Evolutionary conservation across 2,113 vertebrate species (phyloP), one percentile per base, ranked within the genome.

Genomic region (Triplophysa tibetana): DNA sequence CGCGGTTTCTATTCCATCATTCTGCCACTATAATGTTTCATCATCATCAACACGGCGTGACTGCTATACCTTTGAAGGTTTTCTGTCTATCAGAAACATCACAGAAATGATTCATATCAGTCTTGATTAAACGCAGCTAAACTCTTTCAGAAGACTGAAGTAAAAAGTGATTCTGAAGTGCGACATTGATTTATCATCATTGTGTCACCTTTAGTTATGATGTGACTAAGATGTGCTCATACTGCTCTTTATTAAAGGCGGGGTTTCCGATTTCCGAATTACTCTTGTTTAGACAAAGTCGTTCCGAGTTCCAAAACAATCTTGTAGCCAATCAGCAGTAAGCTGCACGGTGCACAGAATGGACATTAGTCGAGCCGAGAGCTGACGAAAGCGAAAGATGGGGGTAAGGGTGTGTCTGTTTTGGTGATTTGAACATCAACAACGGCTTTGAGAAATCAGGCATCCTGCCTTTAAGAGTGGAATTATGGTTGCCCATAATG

Each of bases 81-180:
- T 24, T 24, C 24, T 24, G 24, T 24, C 24, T 24, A 75, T 4
- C 14, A 1, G 6, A n/a, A 75, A 75, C n/a, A 29, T 72, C 50
- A 29, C 24, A 29, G 24, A 72, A 72, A 56, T 13, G 10, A 72
- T 16, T 63, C 16, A 14, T 26, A 21, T 17, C 64, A 13, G 65
- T 45, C 41, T 4, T 0, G 19, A 41, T 9, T 41, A 19, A 60
- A 41, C 41, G 33, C 24, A 54, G 48, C 10, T 29, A 70, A 17
- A 33, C 68, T 70, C 17, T 56, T 70, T 56, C 50, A 24, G 45
- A 50, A 14, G 12, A 56, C 17, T 58, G n/a, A n/a, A n/a, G 54
- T 21, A 21, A 73, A 73, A 60, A 38, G 11, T 12, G 33, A 75
- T 75, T 75, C 23, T 29, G 58, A 75, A 14, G 38, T 26, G 16